phyloP scores from a whole-genome alignment of 2,888 invertebrate genomes.

The Sinelater perroti region DNA sequence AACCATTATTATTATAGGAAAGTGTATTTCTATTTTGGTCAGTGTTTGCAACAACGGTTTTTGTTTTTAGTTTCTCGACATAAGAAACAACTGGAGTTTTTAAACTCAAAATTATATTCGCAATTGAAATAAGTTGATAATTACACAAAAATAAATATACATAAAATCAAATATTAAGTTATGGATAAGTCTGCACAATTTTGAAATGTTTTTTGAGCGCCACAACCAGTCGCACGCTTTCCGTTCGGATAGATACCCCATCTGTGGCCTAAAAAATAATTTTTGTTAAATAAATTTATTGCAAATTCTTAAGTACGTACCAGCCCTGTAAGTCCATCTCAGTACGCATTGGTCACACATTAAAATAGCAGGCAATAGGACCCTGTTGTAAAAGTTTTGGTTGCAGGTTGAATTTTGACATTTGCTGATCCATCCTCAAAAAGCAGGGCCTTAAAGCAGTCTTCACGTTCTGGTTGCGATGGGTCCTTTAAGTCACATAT shows the following conservation, averaged over 20 bases:
- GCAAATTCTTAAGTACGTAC: slow-evolving; percentile 45
- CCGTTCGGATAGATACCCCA: slow-evolving; percentile 58
- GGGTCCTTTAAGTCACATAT: slow-evolving; percentile 46
- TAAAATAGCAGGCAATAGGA: slow-evolving; percentile 51
- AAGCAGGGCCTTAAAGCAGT: slow-evolving; percentile 46
- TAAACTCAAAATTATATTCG: no score
- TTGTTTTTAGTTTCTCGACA: no score
- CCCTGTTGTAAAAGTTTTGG: slow-evolving; percentile 40
- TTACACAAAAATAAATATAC: no score
- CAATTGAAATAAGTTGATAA: no score
- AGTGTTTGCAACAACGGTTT: no score
- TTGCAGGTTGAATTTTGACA: slow-evolving; percentile 40
- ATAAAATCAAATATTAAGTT: no score
- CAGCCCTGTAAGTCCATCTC: slow-evolving; percentile 56
- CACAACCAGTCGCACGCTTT: slow-evolving; percentile 55
- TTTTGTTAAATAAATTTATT: no score
- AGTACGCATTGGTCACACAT: slow-evolving; percentile 55
- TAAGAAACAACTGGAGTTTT: no score
- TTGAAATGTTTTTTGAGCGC: slow-evolving; percentile 58
- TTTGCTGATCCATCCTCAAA: slow-evolving; percentile 44
- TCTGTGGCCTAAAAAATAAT: slow-evolving; percentile 51
- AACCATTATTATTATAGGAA: no score
- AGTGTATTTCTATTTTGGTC: no score
- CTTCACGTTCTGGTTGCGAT: slow-evolving; percentile 46
- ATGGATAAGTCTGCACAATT: slow-evolving; percentile 59